A percentile compares a stretch with the other conserved stretches of the same genome.
Evolutionary conservation across 2,113 vertebrate species (phyloP).

Genomic region (Scatophagus argus): DNA sequence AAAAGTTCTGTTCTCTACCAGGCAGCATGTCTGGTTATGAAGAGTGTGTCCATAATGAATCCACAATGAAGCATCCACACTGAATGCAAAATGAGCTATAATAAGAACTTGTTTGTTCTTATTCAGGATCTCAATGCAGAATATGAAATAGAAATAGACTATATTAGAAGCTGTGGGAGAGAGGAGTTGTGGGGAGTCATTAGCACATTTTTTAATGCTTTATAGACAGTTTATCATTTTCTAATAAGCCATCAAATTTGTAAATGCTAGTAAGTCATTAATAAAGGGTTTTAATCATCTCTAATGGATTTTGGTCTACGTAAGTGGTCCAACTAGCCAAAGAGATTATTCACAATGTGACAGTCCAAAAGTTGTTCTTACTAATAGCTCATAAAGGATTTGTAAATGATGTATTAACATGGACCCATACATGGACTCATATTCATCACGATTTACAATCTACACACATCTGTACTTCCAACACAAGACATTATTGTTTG

Average conservation of each 20-base stretch:
- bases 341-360: not conserved
- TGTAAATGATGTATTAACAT: not conserved
- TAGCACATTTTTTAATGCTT: too few species aligned
- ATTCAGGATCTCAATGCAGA: not conserved
- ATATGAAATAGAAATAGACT: not conserved
- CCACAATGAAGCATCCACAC: not conserved
- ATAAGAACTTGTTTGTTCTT: not conserved
- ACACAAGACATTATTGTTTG: too few species aligned
- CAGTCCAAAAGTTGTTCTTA: not conserved
- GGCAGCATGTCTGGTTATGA: not conserved
- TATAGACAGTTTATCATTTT: not conserved
- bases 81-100: not conserved
- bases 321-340: not conserved
- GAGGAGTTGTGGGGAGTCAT: too few species aligned
- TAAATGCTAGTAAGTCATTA: not conserved
- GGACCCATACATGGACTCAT: too few species aligned
- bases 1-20: not conserved
- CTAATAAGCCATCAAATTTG: not conserved
- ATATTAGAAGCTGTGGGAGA: not conserved
- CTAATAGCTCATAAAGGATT: not conserved
- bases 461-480: too few species aligned
- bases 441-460: too few species aligned
- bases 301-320: not conserved
- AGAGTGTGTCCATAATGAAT: not conserved
- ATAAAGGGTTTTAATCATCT: not conserved